phyloP scores from a whole-genome alignment of 2,888 invertebrate genomes.

The Amphiduros pacificus region DNA sequence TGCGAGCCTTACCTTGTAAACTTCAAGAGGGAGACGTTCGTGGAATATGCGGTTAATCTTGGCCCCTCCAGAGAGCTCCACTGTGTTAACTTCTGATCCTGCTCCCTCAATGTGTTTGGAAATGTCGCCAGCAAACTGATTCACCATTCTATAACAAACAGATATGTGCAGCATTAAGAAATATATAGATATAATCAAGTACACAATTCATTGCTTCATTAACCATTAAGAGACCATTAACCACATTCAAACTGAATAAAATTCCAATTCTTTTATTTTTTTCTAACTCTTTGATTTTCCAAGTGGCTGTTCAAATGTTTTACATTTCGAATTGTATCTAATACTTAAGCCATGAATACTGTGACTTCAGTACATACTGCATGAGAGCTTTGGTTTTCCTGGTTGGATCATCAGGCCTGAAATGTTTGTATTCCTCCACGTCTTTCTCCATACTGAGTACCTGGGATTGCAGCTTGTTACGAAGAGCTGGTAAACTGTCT shows the following conservation, averaged over 20 bases:
- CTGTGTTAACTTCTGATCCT: conserved; percentile 16
- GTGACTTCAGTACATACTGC: conserved; percentile 88
- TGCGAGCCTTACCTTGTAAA: conserved; percentile 11
- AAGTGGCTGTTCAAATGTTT: too few species aligned
- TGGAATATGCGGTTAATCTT: conserved; percentile 98
- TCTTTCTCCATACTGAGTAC: conserved; percentile 25
- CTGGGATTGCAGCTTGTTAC: conserved; percentile 25
- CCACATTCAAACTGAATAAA: too few species aligned
- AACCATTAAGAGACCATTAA: too few species aligned
- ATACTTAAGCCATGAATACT: too few species aligned
- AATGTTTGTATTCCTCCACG: conserved; percentile 75
- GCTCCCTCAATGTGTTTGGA: conserved; percentile 18
- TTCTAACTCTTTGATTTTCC: too few species aligned
- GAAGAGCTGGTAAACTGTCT: conserved; percentile 29
- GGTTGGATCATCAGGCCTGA: conserved; percentile 96
- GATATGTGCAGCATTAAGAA: too few species aligned
- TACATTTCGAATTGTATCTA: too few species aligned
- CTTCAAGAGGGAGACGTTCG: conserved; percentile 85
- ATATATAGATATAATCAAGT: too few species aligned
- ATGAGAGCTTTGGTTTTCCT: conserved; percentile 99
- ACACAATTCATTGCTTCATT: too few species aligned
- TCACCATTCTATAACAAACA: conserved; percentile 11
- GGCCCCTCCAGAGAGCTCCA: conserved; percentile 94
- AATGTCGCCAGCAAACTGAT: conserved; percentile 9
- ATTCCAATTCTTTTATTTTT: too few species aligned